Conservation (phyloP, 2,113 vertebrate genomes). For the Lepisosteus oculatus region DNA sequence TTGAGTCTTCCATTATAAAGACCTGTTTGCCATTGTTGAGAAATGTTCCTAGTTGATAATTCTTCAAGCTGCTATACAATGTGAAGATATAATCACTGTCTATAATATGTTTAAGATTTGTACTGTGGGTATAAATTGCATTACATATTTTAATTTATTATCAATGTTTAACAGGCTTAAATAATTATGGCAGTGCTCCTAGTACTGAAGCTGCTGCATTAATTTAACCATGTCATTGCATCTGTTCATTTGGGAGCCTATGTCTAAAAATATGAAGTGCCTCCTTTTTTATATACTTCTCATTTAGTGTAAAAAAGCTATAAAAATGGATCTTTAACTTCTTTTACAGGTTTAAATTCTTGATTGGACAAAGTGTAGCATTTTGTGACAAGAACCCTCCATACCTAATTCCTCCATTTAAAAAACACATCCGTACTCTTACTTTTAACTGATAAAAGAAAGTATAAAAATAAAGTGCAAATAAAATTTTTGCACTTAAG, state of each 20-base stretch:
- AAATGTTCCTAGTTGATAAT: conserved; percentile 61
- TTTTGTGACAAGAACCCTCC: no score
- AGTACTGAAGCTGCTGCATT: neutral
- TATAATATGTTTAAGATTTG: neutral
- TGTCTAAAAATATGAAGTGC: conserved; percentile 13
- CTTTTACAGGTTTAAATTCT: no score
- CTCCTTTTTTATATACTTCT: conserved; percentile 10
- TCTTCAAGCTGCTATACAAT: conserved; percentile 21
- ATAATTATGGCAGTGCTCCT: neutral
- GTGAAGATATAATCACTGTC: neutral
- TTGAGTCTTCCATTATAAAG: conserved; percentile 57
- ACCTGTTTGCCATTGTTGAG: conserved; percentile 28
- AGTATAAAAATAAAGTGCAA: no score
- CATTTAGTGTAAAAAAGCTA: no score
- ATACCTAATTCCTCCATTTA: no score
- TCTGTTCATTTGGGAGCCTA: neutral
- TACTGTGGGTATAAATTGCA: neutral
- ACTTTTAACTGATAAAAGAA: no score
- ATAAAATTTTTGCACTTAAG: no score
- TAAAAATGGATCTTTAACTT: no score
- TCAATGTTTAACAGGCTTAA: neutral
- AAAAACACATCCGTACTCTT: no score
- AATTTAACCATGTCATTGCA: neutral
- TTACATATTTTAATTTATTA: neutral
- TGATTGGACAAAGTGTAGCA: no score